Base-by-base conservation (phyloP, 2,113 vertebrate species). In the Odobenus rosmarus region DNA sequence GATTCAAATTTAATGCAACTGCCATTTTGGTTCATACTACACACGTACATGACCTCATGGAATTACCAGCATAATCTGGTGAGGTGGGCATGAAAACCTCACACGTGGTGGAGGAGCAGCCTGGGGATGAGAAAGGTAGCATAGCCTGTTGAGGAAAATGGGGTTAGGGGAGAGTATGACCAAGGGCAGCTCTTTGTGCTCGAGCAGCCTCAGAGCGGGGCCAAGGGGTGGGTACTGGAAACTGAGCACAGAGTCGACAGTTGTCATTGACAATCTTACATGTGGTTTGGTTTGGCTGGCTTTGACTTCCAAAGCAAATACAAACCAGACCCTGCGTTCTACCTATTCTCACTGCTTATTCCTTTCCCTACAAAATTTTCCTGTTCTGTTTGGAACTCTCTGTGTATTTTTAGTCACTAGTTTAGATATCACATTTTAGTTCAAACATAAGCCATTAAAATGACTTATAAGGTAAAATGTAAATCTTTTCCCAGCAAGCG, bases 401-500 rank as follows among this genome's bases (percentile, higher is more conserved):
- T 92, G 10, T 59, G 51, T 74, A 84, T 84, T 94, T 97, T 89
- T 74, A 92, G 90, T 69, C n/a, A 39, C 28, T 24, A 49, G 21
- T 72, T 61, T 57, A 83, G 72, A 23, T 72, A 74, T 18, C n/a
- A 74, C n/a, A 77, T 87, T 89, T 96, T 55, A 33, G 53, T 62
- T 93, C 81, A 72, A 95, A 53, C 59, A 86, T 3, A 24, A 96
- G 42, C 59, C 79, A 55, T 69, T 92, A 67, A 80, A 86, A 69
- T 86, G 53, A 87, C 39, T 86, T 95, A 95, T 23, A 88, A 96
- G 64, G 61, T 59, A 84, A 88, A 96, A 89, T 42, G 14, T 79
- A 85, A 97, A 85, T 85, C 57, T 89, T 83, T 91, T 91, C 72
- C 39, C 64, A 86, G 46, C 16, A 93, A 89, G 39, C 55, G 3